These are phyloP conservation scores for Pinna nobilis DNA, from an alignment of 1,140 invertebrate species.

Conservation along the genomic window DNA sequence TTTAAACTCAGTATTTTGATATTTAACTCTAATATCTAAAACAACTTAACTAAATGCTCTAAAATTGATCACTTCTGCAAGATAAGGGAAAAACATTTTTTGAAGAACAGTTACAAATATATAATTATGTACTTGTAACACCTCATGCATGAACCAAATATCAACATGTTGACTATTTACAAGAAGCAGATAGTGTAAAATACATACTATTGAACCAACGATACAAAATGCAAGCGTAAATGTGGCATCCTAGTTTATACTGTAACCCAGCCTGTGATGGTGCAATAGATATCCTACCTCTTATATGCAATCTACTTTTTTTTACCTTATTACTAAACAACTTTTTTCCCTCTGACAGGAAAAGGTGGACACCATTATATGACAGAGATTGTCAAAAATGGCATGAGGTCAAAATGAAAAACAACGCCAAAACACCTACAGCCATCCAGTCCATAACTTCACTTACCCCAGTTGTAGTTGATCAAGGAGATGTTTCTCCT, in stretches of 20 bases:
- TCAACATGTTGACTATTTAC: too few relatives aligned
- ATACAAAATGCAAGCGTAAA: too few relatives aligned
- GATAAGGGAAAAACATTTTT: too few relatives aligned
- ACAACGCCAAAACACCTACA: too few relatives aligned
- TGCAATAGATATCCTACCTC: not conserved
- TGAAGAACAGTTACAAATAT: too few relatives aligned
- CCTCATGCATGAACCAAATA: too few relatives aligned
- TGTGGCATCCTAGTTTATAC: too few relatives aligned
- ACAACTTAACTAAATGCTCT: too few relatives aligned
- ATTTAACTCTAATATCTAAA: not conserved
- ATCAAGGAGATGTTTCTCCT: conserved; percentile 17
- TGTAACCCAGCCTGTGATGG: not conserved
- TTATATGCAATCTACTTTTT: not conserved
- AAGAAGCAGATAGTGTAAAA: not conserved
- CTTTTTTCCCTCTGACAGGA: not conserved
- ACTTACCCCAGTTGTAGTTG: conserved; percentile 30
- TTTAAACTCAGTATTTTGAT: not conserved
- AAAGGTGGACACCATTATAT: not conserved
- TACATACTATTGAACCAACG: not conserved
- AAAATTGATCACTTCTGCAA: too few relatives aligned
- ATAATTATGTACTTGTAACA: too few relatives aligned
- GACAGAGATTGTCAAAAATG: too few relatives aligned
- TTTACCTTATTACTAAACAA: not conserved
- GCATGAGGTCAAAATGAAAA: too few relatives aligned
- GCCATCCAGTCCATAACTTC: not conserved